Base-by-base conservation (phyloP, 1,140 invertebrate species). In the Cyphomyrmex costatus region DNA sequence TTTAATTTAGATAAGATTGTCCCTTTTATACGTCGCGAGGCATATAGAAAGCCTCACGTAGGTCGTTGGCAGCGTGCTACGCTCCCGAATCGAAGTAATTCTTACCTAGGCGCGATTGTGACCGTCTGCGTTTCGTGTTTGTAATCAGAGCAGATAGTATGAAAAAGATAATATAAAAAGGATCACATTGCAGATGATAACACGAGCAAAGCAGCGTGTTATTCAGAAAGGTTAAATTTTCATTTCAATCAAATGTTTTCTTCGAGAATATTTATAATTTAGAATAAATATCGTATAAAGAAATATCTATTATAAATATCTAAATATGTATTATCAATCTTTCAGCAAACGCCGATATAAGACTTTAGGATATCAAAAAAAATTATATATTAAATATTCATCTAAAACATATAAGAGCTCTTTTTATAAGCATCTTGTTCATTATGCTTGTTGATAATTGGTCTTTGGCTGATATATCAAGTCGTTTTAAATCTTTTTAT, bases 1-100 rank as follows among this genome's bases (percentile, higher is more conserved):
- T 92, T 92, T 92, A 91, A 91, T 92, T 92, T 91, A 91, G 90
- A 92, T 92, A 92, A 92, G 89, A 88, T 87, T 82, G 88, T 65
- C 88, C 90, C 87, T 90, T 89, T 79, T 83, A 74, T 87, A 86
- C 68, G 77, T 79, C 58, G 78, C 58, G 66, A 80, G 61, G 53
- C 70, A 74, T 70, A 68, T 87, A 87, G 87, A 83, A 76, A 87
- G 46, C 56, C 68, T 87, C 87, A 74, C 61, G 68, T 70, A 66
- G 85, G 8, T 24, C 53, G 53, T 21, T 58, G 58, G 60, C 60
- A 77, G 73, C 53, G 78, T 14, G 80, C 56, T 19, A 51, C 56
- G 58, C 19, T n/a, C 51, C 36, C 36, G 51, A 87, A 90, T 91
- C 80, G 58, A 82, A 90, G 80, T 83, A 83, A 74, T 74, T 73